Evolutionary conservation across 2,888 invertebrate species (phyloP).

Genomic region (Cataglyphis albicans): DNA sequence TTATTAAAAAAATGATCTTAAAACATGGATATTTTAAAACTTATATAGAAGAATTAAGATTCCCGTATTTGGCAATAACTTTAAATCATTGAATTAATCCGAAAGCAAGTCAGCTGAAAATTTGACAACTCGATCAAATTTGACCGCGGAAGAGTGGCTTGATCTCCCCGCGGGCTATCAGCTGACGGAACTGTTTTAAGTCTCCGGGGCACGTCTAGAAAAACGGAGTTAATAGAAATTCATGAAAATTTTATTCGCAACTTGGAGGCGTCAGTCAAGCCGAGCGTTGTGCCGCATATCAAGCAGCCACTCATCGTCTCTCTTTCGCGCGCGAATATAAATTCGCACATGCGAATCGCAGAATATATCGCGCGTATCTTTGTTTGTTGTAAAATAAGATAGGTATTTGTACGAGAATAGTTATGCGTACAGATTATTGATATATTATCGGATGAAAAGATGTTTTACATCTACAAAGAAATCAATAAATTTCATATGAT

Average conservation of each 20-base stretch:
- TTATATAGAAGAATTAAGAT: neutral
- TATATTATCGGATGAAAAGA: neutral
- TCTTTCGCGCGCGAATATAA: constrained; percentile 31
- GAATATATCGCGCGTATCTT: neutral
- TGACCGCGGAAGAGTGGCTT: constrained; percentile 14
- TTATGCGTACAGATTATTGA: neutral
- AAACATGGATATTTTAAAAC: neutral
- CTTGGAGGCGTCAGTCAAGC: constrained; percentile 85
- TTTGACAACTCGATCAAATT: constrained; percentile 5
- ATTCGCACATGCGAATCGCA: constrained; percentile 28
- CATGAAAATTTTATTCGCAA: constrained; percentile 86
- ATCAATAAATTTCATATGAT: neutral
- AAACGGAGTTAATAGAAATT: constrained; percentile 85
- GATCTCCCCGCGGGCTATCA: constrained; percentile 37
- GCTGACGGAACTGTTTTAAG: constrained; percentile 71
- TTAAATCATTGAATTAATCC: neutral
- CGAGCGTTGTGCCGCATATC: constrained; percentile 83
- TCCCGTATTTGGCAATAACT: neutral
- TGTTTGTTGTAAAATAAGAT: neutral
- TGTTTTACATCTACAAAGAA: neutral
- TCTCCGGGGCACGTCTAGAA: constrained; percentile 79
- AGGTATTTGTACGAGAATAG: neutral
- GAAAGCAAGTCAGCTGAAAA: neutral
- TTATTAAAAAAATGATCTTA: neutral
- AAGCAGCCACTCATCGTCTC: constrained; percentile 76